These are phyloP conservation scores for Sciaenops ocellatus DNA, from an alignment of 2,797 vertebrate species.

Conservation along the genomic window DNA sequence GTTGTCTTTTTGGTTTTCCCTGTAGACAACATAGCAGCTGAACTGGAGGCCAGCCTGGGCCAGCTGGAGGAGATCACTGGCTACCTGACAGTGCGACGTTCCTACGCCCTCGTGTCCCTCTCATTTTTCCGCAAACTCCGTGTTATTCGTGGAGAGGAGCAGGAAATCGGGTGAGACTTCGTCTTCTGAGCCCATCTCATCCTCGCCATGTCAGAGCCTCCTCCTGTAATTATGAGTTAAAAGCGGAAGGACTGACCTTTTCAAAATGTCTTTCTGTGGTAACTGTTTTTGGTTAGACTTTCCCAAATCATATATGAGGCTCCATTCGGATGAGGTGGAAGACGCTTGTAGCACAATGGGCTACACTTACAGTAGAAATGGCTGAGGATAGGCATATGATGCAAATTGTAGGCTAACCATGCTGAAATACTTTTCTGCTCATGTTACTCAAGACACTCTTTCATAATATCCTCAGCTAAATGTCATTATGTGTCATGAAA, in stretches of 20 bases:
- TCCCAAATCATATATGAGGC: slow-evolving; percentile 65
- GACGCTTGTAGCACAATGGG: slow-evolving; percentile 40
- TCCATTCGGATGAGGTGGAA: slow-evolving; percentile 47
- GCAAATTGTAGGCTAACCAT: slow-evolving; percentile 38
- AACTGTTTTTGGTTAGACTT: slow-evolving; percentile 57
- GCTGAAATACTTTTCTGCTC: slow-evolving; percentile 35
- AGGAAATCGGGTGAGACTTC: slow-evolving; percentile 90
- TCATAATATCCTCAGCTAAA: slow-evolving; percentile 13
- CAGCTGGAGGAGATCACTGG: slow-evolving; percentile 98
- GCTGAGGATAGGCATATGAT: slow-evolving; percentile 25
- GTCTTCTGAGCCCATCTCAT: slow-evolving; percentile 37
- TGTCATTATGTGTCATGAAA: slow-evolving; percentile 24
- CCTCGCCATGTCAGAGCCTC: slow-evolving; percentile 56
- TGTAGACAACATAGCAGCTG: slow-evolving; percentile 95
- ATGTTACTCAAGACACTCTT: slow-evolving; percentile 35
- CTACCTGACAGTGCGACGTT: slow-evolving; percentile 94
- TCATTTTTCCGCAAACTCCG: slow-evolving; percentile 96
- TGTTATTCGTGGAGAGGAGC: slow-evolving; percentile 92
- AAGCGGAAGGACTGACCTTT: slow-evolving; percentile 74
- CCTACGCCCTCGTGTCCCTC: slow-evolving; percentile 96
- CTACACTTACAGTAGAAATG: slow-evolving; percentile 38
- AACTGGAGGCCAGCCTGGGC: slow-evolving; percentile 96
- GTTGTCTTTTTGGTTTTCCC: slow-evolving; percentile 27
- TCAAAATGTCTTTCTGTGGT: slow-evolving; percentile 67
- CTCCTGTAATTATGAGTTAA: slow-evolving; percentile 78